Base-by-base conservation (phyloP, 1,140 invertebrate species). In the Argopecten irradians region DNA sequence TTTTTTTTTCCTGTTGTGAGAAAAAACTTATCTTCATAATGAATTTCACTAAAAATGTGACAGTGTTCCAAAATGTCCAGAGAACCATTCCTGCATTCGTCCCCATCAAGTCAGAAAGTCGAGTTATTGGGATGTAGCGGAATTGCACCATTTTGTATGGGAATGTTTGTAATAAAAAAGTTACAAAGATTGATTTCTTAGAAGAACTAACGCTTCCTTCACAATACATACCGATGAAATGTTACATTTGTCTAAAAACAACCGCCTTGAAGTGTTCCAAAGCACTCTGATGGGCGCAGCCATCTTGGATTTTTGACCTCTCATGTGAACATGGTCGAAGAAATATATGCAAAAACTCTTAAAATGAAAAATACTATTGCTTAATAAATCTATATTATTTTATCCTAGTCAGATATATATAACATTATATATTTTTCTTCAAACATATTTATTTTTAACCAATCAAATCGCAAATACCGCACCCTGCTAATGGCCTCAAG, bases 401-500 rank as follows among this genome's bases (percentile, higher is more conserved):
- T 71, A 71, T 71, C 5, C 28, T n/a, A n/a, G n/a, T n/a, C 22
- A 28, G 5, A 0, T 16, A 71, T 28, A 28, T 3, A 28, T 71
- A 5, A n/a, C 22, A n/a, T 28, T 0, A 71, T 71, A 28, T 28
- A 16, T 28, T 71, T 28, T 71, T 28, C 5, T 71, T 16, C 55
- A n/a, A 28, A 71, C 55, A 28, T 71, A 28, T n/a, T 71, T 71
- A 28, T 28, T 71, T 71, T 71, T 71, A 71, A 71, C 55, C 55
- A 71, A 71, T 71, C 55, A 71, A n/a, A 71, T 71, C 28, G 55
- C 55, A 71, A 71, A 71, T 87, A 84, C 87, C 83, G 87, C 89
- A 90, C 87, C 86, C 86, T 87, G 90, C 55, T 41, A 90, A 88
- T 92, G 92, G 91, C 91, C 90, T 92, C 93, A 95, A 95, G 94